Conservation (phyloP, 2,888 invertebrate species). For the Horisme vitalbata region DNA sequence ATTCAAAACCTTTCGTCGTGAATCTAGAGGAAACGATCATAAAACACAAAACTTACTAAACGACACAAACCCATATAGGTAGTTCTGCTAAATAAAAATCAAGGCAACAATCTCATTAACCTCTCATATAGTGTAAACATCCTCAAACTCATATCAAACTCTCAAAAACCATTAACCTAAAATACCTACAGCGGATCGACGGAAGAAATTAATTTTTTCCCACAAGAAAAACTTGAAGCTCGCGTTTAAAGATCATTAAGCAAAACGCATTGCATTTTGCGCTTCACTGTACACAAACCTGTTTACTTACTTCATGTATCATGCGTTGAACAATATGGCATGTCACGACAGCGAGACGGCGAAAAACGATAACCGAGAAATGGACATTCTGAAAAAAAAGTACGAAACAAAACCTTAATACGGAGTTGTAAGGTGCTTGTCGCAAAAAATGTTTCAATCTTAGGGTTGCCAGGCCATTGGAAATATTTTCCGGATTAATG, state of each 20-base stretch:
- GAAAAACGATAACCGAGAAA: constrained; percentile 67
- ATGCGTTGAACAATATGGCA: constrained; percentile 76
- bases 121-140: no score
- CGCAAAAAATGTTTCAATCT: constrained; percentile 1
- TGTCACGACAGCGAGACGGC: constrained; percentile 71
- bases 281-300: constrained; percentile 67
- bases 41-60: no score
- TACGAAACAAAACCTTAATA: constrained; percentile 52
- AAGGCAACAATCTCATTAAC: no score
- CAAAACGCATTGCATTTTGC: constrained; percentile 62
- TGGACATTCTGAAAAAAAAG: constrained; percentile 52
- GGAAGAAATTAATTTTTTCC: constrained; percentile 46
- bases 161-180: constrained; percentile 21
- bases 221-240: constrained; percentile 50
- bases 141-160: no score
- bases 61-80: no score
- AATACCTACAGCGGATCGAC: constrained; percentile 12
- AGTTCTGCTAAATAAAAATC: no score
- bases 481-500: no score
- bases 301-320: constrained; percentile 75
- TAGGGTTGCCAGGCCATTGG: constrained; percentile 20
- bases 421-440: constrained; percentile 46
- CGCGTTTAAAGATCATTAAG: constrained; percentile 62
- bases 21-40: no score
- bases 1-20: no score